These are phyloP conservation scores for Chauna torquata DNA, from an alignment of 2,113 vertebrate genomes.

Conservation along the genomic window DNA sequence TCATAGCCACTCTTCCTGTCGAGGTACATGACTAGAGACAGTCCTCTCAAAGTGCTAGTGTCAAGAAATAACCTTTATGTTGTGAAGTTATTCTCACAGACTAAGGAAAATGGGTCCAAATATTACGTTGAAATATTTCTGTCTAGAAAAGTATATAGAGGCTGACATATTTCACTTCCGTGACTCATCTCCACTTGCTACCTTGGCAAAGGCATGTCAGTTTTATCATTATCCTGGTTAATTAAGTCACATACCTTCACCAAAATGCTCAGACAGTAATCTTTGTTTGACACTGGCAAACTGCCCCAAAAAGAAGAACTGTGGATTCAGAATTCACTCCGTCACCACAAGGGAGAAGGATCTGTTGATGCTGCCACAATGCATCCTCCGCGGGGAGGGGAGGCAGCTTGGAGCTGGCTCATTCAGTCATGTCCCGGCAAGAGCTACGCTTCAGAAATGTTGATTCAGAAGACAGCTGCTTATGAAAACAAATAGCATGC, in stretches of 20 bases:
- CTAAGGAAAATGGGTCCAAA: not conserved
- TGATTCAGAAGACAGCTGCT: not conserved
- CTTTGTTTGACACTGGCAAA: not conserved
- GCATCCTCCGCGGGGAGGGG: not conserved
- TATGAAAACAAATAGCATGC: not conserved
- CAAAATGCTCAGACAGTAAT: not conserved
- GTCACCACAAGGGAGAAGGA: accelerated
- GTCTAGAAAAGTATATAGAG: not conserved
- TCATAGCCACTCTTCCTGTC: not conserved
- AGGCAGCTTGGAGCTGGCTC: not conserved
- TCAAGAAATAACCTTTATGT: not conserved
- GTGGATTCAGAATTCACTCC: not conserved
- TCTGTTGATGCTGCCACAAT: not conserved
- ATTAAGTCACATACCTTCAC: not conserved
- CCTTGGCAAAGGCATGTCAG: not conserved
- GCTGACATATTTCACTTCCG: not conserved
- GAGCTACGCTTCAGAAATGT: not conserved
- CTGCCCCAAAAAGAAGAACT: not conserved
- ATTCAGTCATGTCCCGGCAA: not conserved
- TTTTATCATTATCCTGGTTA: not conserved
- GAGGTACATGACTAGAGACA: not conserved
- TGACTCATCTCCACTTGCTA: not conserved
- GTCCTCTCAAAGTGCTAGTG: not conserved
- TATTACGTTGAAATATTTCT: not conserved
- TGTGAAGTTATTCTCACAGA: not conserved